These are phyloP conservation scores for Gorsachius goisagi DNA, from an alignment of 2,113 vertebrate genomes.

Conservation along the genomic window DNA sequence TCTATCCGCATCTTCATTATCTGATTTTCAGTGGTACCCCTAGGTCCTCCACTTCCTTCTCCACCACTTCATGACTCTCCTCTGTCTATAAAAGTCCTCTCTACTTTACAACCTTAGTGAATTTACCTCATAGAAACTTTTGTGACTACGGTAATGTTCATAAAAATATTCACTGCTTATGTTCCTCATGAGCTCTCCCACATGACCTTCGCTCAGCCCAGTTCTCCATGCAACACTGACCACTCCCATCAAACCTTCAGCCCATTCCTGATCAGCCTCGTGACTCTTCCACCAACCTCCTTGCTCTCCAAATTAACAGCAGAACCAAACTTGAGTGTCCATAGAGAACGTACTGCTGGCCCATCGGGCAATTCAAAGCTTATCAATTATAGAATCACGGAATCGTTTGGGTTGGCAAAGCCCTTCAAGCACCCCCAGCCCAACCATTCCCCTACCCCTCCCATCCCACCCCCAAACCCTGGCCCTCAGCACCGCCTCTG, in stretches of 20 bases:
- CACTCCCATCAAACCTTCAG: not conserved
- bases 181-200: not conserved
- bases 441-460: too few species aligned
- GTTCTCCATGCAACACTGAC: not conserved
- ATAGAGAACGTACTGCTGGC: not conserved
- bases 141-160: not conserved
- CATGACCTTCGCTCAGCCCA: not conserved
- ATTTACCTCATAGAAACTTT: not conserved
- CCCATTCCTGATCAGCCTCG: not conserved
- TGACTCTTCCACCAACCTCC: not conserved
- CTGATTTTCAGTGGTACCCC: not conserved
- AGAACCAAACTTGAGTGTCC: not conserved
- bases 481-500: too few species aligned
- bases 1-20: not conserved
- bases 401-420: too few species aligned
- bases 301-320: not conserved
- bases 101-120: not conserved
- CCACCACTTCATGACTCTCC: not conserved
- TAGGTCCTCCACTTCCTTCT: not conserved
- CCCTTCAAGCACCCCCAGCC: too few species aligned
- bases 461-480: too few species aligned
- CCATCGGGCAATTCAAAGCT: accelerated
- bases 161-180: accelerated
- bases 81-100: not conserved
- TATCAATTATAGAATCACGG: not conserved